Evolutionary conservation across 2,888 invertebrate genomes (phyloP), one percentile per base, ranked within the genome.

Genomic region (Hofmannophila pseudospretella): DNA sequence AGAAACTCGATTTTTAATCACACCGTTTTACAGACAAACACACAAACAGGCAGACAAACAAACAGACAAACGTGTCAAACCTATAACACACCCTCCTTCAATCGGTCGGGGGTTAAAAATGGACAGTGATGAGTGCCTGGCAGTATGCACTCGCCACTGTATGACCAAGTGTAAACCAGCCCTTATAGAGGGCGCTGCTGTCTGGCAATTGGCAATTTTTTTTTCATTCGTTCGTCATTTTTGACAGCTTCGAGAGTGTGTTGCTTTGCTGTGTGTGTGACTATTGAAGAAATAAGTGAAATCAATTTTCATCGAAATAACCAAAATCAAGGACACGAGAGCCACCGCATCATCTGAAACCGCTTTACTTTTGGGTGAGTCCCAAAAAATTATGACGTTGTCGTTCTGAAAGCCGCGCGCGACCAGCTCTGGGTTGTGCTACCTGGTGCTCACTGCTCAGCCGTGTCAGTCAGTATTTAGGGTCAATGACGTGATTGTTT

Each of bases 401-500:
- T 32, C 25, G 36, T 35, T 38, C 29, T 12, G 33, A 35, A 23
- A 19, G 31, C 27, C 9, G 37, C 12, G 27, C 25, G 9, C 9
- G 44, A 49, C 49, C 47, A 41, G 39, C 40, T 39, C 32, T 46
- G 41, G 33, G 35, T 39, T 11, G 27, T 10, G 10, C 3, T n/a
- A n/a, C n/a, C n/a, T n/a, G n/a, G n/a, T n/a, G n/a, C n/a, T n/a
- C 42, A 41, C 37, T 43, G 42, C 41, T 45, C 49, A 9, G 2
- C 51, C 44, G 4, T 3, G 20, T 5, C n/a, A n/a, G n/a, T n/a
- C 56, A 51, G 54, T 67, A 63, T 70, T 64, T 66, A 63, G 68
- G 70, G 73, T 71, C 67, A 79, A 71, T 87, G 86, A 86, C 87
- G 84, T 81, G 82, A 84, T 82, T 86, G 86, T 87, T 86, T 86